phyloP scores from a whole-genome alignment of 2,113 vertebrate genomes.

The Ancistrus triradiatus region DNA sequence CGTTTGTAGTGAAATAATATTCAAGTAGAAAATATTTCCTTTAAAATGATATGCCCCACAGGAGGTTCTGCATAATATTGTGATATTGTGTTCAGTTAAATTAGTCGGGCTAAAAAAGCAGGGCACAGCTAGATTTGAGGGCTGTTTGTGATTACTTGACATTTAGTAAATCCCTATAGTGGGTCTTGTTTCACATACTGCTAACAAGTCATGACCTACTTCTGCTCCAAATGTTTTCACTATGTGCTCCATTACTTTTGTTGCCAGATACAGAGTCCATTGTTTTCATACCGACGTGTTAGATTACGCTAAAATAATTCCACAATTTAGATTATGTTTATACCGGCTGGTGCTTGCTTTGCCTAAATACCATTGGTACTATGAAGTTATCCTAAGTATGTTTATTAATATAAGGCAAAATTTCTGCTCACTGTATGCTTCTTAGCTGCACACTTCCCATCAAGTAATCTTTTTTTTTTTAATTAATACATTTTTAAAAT shows the following conservation, averaged over 20 bases:
- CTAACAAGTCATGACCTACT: constrained; percentile 70
- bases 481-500: too few relatives aligned
- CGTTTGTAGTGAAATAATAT: too few relatives aligned
- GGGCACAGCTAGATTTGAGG: background rate
- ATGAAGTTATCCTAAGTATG: background rate
- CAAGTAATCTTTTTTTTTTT: too few relatives aligned
- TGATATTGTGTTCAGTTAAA: too few relatives aligned
- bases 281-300: constrained; percentile 52
- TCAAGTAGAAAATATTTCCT: too few relatives aligned
- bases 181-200: constrained; percentile 58
- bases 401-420: too few relatives aligned
- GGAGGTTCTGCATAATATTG: too few relatives aligned
- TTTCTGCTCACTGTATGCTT: too few relatives aligned
- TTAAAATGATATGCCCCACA: too few relatives aligned
- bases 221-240: constrained; percentile 61
- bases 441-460: too few relatives aligned
- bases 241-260: constrained; percentile 59
- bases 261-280: constrained; percentile 58
- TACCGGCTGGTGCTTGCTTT: background rate
- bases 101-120: too few relatives aligned
- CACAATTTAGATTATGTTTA: background rate
- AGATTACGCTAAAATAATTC: constrained; percentile 21
- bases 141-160: constrained; percentile 48
- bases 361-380: background rate
- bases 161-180: constrained; percentile 9